A percentile compares a stretch with the other conserved stretches of the same genome.
Conservation (phyloP, 1,140 invertebrate species). For the Drosophila subobscura region DNA sequence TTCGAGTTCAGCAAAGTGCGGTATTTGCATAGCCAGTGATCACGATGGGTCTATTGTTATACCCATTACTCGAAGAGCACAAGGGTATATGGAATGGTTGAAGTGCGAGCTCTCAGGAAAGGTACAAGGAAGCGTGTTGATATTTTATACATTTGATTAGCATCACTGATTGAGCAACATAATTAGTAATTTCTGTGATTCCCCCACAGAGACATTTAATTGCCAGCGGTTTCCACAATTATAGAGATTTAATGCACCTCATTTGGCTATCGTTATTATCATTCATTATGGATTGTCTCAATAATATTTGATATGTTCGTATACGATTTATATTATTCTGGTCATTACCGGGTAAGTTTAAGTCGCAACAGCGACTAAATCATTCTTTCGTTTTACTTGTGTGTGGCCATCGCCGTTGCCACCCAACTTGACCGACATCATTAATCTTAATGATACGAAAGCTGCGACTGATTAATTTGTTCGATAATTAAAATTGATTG, state of each 20-base stretch:
- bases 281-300: too few species aligned
- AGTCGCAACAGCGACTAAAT: too few species aligned
- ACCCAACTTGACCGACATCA: conserved; percentile 67
- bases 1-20: conserved; percentile 42
- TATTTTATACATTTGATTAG: too few species aligned
- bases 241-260: too few species aligned
- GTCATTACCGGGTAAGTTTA: too few species aligned
- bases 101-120: not conserved
- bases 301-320: too few species aligned
- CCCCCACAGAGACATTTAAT: not conserved
- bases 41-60: conserved; percentile 4
- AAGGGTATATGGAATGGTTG: not conserved
- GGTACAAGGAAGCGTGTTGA: too few species aligned
- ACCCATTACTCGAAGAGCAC: too few species aligned
- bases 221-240: too few species aligned
- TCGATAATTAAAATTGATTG: conserved; percentile 81
- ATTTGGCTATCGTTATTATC: too few species aligned
- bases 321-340: too few species aligned
- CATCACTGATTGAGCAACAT: too few species aligned
- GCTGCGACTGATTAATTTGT: conserved; percentile 79
- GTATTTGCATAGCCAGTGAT: conserved; percentile 42
- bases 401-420: conserved; percentile 49
- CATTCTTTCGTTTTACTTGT: conserved; percentile 2
- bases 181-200: conserved; percentile 4
- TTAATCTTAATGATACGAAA: conserved; percentile 81